Evolutionary conservation across 2,888 invertebrate species (phyloP), one percentile per base, ranked within the genome.

Genomic region (Cyrtodaria siliqua): DNA sequence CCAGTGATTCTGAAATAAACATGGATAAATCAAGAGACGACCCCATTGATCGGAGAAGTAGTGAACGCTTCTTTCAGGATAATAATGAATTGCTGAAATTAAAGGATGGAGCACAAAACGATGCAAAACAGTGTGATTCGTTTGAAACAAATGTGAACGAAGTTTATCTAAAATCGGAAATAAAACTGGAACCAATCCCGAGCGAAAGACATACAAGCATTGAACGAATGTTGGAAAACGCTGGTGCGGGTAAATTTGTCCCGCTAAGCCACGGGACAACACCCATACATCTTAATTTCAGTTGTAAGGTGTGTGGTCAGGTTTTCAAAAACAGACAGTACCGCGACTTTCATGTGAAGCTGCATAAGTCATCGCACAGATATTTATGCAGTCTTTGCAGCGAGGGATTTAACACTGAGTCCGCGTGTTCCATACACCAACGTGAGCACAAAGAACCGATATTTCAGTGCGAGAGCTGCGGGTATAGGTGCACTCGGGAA

Each of bases 391-490:
- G 29, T 20, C 24, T 68, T 9, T 75, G 75, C 55, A 63, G 66
- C 6, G 38, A 23, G 0, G 75, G 75, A 6, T 75, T 70, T 26
- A 42, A 75, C 20, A 59, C 40, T 9, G 75, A 75, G 33, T 18
- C 18, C 18, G 66, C 33, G 1, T 75, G 50, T 29, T 27, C 40
- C 12, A 42, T 60, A 24, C 75, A 75, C 33, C 59, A 64, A 44
- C 60, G 33, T 24, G 26, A 38, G 2, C 75, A 75, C 47, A 55
- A 55, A 16, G 62, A 75, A 14, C 66, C 75, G 1, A 27, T 69
- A 16, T 61, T 66, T 23, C 63, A 69, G 33, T 75, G 75, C 61
- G 75, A 75, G 40, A 69, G n/a, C 29, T 75, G 75, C 27, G 75
- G 75, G 16, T 75, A 75, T 18, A 49, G 70, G 16, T 68, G 68